Percentiles rank a stretch among this genome's conserved stretches.
Evolutionary conservation across 1,140 invertebrate genomes (phyloP).

Genomic region (Ruditapes philippinarum): DNA sequence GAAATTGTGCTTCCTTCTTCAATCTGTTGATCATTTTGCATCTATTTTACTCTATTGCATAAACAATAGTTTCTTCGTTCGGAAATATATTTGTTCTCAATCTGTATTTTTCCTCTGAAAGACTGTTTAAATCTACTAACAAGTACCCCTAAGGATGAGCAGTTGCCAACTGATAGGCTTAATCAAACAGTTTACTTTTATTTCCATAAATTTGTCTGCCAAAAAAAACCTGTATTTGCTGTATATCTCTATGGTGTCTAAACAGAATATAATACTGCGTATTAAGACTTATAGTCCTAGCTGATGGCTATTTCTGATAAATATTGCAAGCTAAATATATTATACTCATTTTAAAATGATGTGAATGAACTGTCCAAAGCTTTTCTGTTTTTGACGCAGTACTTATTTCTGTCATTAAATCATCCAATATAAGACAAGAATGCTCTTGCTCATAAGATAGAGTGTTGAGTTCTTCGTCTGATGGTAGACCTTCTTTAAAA

Average conservation of each 20-base stretch:
- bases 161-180: slow-evolving; percentile 19
- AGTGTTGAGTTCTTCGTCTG: background rate
- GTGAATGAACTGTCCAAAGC: background rate
- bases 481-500: slow-evolving; percentile 1
- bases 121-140: background rate
- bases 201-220: slow-evolving; percentile 10
- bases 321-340: slow-evolving; percentile 36
- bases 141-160: slow-evolving; percentile 15
- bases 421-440: slow-evolving; percentile 17
- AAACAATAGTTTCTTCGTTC: slow-evolving; percentile 2
- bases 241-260: background rate
- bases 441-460: background rate
- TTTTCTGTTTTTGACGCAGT: too few species aligned
- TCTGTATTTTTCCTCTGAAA: background rate
- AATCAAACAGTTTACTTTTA: background rate
- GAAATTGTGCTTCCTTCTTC: background rate
- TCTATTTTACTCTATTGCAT: background rate
- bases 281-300: background rate
- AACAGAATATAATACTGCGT: background rate
- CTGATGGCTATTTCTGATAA: background rate
- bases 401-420: background rate
- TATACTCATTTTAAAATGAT: slow-evolving; percentile 32
- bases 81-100: slow-evolving; percentile 32
- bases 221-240: slow-evolving; percentile 17
- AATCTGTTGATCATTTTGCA: too few species aligned